These are phyloP conservation scores for Alexandromys fortis DNA, from an alignment of 2,113 vertebrate genomes.

Conservation along the genomic window DNA sequence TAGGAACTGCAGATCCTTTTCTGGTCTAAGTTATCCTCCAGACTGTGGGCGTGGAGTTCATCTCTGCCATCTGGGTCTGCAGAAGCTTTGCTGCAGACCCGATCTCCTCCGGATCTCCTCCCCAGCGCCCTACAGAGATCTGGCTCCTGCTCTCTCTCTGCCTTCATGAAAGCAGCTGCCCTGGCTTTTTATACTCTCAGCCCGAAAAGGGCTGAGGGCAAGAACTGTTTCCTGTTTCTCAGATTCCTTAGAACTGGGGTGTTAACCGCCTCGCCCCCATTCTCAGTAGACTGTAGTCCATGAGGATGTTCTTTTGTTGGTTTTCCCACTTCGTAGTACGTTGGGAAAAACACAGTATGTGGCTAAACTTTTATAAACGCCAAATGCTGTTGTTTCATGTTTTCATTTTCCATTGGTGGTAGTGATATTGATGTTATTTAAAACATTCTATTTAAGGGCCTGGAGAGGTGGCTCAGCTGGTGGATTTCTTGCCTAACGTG, in stretches of 20 bases:
- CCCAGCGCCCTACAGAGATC: not conserved
- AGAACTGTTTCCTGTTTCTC: not conserved
- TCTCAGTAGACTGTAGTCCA: not conserved
- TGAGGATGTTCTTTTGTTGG: not conserved
- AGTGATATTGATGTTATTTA: not conserved
- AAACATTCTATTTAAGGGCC: not conserved
- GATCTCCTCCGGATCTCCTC: not conserved
- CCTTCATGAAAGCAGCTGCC: not conserved
- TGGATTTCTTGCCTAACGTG: not conserved
- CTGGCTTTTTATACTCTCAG: not conserved
- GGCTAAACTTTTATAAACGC: not conserved
- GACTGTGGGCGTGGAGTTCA: not conserved
- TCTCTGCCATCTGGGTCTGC: not conserved
- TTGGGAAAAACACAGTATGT: not conserved
- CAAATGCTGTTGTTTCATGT: not conserved
- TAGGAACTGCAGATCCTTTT: constrained; percentile 21
- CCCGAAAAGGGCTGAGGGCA: not conserved
- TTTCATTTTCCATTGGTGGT: not conserved
- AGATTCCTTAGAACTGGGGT: not conserved
- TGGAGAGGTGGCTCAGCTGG: not conserved
- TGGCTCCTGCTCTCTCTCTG: not conserved
- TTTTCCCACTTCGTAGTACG: not conserved
- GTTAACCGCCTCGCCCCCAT: not conserved
- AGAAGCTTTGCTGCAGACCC: not conserved
- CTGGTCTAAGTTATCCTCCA: constrained; percentile 50